Conservation (phyloP, 2,797 vertebrate species). For the Eidolon dupreanum region DNA sequence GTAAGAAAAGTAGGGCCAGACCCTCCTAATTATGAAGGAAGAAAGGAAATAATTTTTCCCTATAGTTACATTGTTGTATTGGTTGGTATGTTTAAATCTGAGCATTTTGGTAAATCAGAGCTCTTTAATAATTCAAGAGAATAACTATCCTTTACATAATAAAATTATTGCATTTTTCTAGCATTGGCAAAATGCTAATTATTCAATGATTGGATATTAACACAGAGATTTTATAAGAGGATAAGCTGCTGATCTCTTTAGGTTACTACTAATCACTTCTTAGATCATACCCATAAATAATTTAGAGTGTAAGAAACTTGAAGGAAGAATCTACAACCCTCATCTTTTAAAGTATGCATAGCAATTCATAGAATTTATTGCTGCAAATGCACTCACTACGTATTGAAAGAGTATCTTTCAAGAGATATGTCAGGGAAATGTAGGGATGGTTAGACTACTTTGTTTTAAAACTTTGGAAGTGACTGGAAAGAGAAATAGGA, state of each 20-base stretch:
- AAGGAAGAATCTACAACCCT: background rate
- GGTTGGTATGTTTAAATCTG: background rate
- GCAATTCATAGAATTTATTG: background rate
- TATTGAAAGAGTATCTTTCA: background rate
- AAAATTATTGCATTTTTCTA: background rate
- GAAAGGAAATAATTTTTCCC: background rate
- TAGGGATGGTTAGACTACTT: background rate
- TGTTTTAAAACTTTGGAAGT: background rate
- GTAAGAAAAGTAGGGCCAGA: background rate
- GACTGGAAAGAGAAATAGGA: background rate
- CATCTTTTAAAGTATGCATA: background rate
- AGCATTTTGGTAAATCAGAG: background rate
- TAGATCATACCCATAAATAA: background rate
- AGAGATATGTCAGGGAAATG: background rate
- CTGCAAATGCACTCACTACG: background rate
- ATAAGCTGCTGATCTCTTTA: background rate
- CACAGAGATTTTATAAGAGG: background rate
- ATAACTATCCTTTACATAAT: background rate
- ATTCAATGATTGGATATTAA: background rate
- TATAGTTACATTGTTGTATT: background rate
- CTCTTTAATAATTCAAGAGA: background rate
- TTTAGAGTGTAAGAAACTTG: background rate
- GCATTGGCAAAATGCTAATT: background rate
- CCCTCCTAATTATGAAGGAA: background rate
- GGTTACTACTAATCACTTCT: background rate